A percentile compares a stretch with the other conserved stretches of the same genome.
Conservation (phyloP, 2,888 invertebrate genomes). For the Elmis aenea region DNA sequence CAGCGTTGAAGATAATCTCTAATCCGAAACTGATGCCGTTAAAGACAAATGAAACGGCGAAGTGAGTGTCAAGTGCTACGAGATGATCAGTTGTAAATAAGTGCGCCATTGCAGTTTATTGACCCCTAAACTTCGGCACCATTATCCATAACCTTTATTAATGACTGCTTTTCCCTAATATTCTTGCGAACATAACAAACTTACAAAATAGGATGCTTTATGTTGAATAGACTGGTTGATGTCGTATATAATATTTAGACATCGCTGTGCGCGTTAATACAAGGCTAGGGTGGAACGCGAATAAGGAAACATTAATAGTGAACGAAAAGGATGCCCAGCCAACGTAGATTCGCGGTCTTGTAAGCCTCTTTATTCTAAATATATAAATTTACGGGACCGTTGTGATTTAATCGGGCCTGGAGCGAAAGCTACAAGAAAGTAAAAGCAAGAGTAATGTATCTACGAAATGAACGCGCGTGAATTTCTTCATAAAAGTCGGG, state of each 20-base stretch:
- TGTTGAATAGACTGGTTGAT: too few relatives aligned
- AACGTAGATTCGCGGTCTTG: conserved; percentile 7
- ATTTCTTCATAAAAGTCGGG: conserved; percentile 14
- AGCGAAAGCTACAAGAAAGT: conserved; percentile 14
- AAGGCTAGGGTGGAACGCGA: too few relatives aligned
- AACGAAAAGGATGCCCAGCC: conserved; percentile 11
- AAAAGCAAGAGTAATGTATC: conserved; percentile 24
- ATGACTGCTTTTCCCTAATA: too few relatives aligned
- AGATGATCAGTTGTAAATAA: conserved; percentile 16
- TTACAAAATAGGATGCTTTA: too few relatives aligned
- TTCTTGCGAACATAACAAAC: too few relatives aligned
- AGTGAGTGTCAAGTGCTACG: conserved; percentile 9
- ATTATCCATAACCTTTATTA: too few relatives aligned
- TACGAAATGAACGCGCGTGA: conserved; percentile 20
- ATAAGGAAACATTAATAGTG: too few relatives aligned
- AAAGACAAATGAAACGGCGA: conserved; percentile 12
- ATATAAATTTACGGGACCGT: conserved; percentile 21
- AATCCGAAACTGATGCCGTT: conserved; percentile 21
- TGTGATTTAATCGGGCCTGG: conserved; percentile 24
- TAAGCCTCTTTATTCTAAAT: conserved; percentile 18
- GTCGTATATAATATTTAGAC: too few relatives aligned
- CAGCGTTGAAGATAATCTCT: conserved; percentile 20
- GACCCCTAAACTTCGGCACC: conserved; percentile 10
- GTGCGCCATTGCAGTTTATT: conserved; percentile 15
- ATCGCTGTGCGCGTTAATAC: too few relatives aligned